Conservation (phyloP, 2,888 invertebrate species). For the Electrophaes corylata region DNA sequence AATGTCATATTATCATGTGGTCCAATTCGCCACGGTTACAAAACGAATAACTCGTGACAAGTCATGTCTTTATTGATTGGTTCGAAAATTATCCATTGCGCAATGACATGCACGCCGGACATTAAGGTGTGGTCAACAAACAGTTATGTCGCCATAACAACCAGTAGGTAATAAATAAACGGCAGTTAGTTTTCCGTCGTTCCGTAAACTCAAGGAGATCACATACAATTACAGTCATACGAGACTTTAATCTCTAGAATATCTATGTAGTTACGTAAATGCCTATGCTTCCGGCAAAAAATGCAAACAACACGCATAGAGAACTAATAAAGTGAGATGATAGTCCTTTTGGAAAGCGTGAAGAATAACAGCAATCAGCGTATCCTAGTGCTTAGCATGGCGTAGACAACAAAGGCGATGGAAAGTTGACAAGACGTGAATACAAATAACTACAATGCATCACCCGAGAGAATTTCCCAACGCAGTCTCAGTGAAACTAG, state of each 20-base stretch:
- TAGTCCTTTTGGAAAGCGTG: conserved; percentile 47
- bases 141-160: conserved; percentile 54
- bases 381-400: conserved; percentile 57
- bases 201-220: conserved; percentile 77
- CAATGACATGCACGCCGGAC: conserved; percentile 61
- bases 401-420: conserved; percentile 69
- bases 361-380: conserved; percentile 49
- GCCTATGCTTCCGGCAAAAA: conserved; percentile 32
- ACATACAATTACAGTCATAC: conserved; percentile 60
- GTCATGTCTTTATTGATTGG: conserved; percentile 55
- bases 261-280: conserved; percentile 61
- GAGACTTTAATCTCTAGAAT: conserved; percentile 53
- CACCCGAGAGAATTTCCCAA: conserved; percentile 71
- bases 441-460: conserved; percentile 79
- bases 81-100: conserved; percentile 59
- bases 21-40: conserved; percentile 64
- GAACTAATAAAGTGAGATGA: conserved; percentile 3
- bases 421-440: conserved; percentile 75
- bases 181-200: conserved; percentile 65
- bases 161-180: conserved; percentile 63
- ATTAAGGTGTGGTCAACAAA: conserved; percentile 63
- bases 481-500: conserved; percentile 62
- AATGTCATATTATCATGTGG: conserved; percentile 49
- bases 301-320: conserved; percentile 27
- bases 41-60: conserved; percentile 57